Base-by-base conservation (phyloP, 1,140 invertebrate species). In the Papilio aristodemus region DNA sequence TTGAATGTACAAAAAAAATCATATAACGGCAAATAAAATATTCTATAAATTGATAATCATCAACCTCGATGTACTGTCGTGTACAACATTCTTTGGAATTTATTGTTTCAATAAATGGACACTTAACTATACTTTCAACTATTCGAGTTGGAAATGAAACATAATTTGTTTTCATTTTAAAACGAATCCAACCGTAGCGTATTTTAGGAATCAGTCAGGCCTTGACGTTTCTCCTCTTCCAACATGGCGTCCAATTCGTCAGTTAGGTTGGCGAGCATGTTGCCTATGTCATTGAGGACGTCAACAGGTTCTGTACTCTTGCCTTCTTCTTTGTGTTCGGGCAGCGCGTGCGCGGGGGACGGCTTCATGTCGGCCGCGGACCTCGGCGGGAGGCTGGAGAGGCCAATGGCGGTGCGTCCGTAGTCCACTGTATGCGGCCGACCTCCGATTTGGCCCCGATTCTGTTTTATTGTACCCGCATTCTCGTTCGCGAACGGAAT, bases 401-500 rank as follows among this genome's bases (percentile, higher is more conserved):
- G 77, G 0, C 77, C 73, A 22, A 89, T 85, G 32, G 83, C 81
- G 6, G 79, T 67, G 37, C 90, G 79, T 5, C 90, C 85, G 74
- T 90, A 92, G 72, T 92, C 90, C 2, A 86, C 89, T 0, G 89
- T 89, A 74, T 91, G 90, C 4, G 93, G 93, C 11, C 92, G 75
- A 11, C 91, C 87, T 0, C 88, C 81, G 13, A 91, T 88, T 70
- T 86, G 92, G 46, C 85, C 83, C 14, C 84, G 91, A 81, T 91
- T 93, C 85, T 93, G 93, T 78, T 98, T 98, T 83, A 99, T 99
- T 25, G 98, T 99, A 10, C 98, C 98, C 38, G 98, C 97, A 92
- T 99, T 99, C 85, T 99, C 98, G 90, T 99, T 99, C 70, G 98
- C 98, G 92, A 99, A 99, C 41, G 98, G 98, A 85, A 99, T 94